Percentiles rank a stretch among this genome's conserved stretches.
phyloP scores from a whole-genome alignment of 2,797 vertebrate genomes.

The Danio choprae region DNA sequence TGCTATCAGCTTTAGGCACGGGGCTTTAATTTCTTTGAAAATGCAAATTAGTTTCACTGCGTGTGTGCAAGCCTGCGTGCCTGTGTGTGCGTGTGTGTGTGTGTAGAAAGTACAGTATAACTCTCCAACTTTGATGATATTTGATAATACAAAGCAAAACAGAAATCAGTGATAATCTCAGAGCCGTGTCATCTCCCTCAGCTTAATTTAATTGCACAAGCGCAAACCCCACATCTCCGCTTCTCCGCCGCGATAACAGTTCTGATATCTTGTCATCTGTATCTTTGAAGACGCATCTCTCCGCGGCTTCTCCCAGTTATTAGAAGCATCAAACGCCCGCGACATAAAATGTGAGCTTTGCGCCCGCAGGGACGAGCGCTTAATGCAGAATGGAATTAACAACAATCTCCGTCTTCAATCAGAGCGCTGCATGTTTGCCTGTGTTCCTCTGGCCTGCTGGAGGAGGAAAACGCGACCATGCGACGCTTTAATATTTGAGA shows the following conservation, averaged over 20 bases:
- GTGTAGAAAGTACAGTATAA: conserved; percentile 37
- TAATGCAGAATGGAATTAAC: conserved; percentile 45
- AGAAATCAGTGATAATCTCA: conserved; percentile 51
- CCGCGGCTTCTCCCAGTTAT: conserved; percentile 62
- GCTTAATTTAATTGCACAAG: conserved; percentile 67
- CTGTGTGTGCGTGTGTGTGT: not conserved
- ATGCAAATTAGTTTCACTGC: conserved; percentile 59
- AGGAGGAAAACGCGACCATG: not conserved
- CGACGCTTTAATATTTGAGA: conserved; percentile 27
- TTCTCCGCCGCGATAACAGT: conserved; percentile 70
- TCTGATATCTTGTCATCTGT: conserved; percentile 75
- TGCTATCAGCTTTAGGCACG: conserved; percentile 54
- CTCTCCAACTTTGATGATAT: conserved; percentile 30
- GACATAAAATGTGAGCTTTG: conserved; percentile 38
- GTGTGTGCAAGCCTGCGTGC: conserved; percentile 19
- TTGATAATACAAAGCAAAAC: conserved; percentile 44
- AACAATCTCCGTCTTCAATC: conserved; percentile 43
- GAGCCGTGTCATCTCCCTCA: conserved; percentile 42
- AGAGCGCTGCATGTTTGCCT: conserved; percentile 37
- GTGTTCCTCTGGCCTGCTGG: not conserved
- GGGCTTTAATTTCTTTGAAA: conserved; percentile 59
- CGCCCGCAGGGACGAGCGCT: conserved; percentile 20
- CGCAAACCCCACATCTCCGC: conserved; percentile 52
- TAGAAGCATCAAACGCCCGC: conserved; percentile 76
- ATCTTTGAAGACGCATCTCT: conserved; percentile 77